phyloP scores from a whole-genome alignment of 2,113 vertebrate species.

The Syngnathoides biaculeatus region DNA sequence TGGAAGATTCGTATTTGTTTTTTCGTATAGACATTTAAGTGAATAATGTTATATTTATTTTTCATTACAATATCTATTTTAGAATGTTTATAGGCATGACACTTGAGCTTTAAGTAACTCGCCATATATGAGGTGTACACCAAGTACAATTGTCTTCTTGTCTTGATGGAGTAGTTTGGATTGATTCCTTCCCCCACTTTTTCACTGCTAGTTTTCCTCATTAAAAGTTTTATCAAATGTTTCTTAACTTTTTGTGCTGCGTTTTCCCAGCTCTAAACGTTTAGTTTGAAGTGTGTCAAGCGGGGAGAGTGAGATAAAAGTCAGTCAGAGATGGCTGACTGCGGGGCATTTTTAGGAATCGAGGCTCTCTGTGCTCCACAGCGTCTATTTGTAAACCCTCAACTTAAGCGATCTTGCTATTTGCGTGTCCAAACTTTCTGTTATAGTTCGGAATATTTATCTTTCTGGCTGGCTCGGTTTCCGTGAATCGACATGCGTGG shows the following conservation, averaged over 20 bases:
- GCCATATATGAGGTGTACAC: no score
- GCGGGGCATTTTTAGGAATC: conserved; percentile 28
- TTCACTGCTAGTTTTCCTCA: neutral
- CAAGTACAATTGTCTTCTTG: neutral
- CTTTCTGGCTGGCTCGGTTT: conserved; percentile 57
- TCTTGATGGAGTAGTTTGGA: neutral
- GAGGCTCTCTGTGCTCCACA: conserved; percentile 30
- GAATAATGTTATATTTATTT: no score
- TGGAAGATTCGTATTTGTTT: no score
- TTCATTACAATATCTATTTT: no score
- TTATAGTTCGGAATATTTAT: conserved; percentile 62
- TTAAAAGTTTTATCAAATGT: neutral
- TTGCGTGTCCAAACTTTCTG: conserved; percentile 48
- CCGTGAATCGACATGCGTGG: conserved; percentile 44
- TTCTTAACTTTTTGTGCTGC: neutral
- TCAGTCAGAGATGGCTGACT: conserved; percentile 28
- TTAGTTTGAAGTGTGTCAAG: neutral
- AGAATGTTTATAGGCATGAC: no score
- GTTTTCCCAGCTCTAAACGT: neutral
- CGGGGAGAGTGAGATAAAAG: conserved; percentile 12
- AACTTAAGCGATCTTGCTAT: conserved; percentile 59
- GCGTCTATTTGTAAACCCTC: conserved; percentile 47
- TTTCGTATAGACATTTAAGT: no score
- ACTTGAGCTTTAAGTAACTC: no score
- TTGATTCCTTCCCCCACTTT: neutral